Conservation (phyloP, 2,113 vertebrate species). For the Oriolus oriolus region DNA sequence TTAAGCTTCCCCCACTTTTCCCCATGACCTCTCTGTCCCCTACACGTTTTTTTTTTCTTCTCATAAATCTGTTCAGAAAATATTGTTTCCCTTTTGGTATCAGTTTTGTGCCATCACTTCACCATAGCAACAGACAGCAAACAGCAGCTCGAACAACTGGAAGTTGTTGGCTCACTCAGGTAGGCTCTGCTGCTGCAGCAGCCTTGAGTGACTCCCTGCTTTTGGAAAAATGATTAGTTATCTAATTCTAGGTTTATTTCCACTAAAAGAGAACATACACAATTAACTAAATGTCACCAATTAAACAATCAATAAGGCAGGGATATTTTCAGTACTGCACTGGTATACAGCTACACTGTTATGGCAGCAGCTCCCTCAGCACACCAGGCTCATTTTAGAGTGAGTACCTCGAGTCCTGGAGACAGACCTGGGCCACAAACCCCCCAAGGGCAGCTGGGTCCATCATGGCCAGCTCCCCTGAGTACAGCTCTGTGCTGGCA, state of each 20-base stretch:
- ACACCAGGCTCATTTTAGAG: not conserved
- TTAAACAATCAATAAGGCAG: not conserved
- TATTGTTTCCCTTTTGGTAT: not conserved
- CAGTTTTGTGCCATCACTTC: slow-evolving; percentile 26
- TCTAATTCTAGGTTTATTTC: not conserved
- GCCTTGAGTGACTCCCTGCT: not conserved
- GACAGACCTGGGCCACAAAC: not conserved
- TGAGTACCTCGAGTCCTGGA: not conserved
- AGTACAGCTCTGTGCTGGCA: not conserved
- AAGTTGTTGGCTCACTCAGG: slow-evolving; percentile 25
- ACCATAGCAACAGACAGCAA: slow-evolving; percentile 62
- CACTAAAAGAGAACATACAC: not conserved
- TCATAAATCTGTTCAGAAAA: not conserved
- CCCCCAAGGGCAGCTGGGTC: not conserved
- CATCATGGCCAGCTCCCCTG: not conserved
- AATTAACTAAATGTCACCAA: not conserved
- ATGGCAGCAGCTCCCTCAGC: not conserved
- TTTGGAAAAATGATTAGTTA: not conserved
- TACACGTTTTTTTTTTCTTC: not conserved
- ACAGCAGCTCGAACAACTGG: slow-evolving; percentile 12
- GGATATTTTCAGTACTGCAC: not conserved
- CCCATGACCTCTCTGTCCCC: not conserved
- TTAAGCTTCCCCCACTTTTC: not conserved
- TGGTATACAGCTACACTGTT: not conserved
- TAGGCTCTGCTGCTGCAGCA: not conserved